Evolutionary conservation across 2,113 vertebrate genomes (phyloP), one percentile per base, ranked within the genome.

Genomic region (Balaenoptera acutorostrata): DNA sequence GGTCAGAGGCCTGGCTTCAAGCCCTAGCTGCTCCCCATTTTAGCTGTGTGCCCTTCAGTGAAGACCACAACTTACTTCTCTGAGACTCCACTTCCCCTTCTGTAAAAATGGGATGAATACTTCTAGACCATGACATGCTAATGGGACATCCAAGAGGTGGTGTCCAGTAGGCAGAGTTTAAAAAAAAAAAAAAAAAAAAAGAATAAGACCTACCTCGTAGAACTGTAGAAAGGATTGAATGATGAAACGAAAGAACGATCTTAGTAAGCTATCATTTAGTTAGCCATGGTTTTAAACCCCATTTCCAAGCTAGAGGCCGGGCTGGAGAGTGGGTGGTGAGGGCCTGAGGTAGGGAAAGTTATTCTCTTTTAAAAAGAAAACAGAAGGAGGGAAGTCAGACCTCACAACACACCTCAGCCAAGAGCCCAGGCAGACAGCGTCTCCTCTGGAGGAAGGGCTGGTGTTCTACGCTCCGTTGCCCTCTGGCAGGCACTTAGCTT

Each of bases 401-500:
- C 89, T 95, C 81, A 74, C 31, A 55, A 83, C 29, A 31, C 6
- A 0, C 1, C 0, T 55, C 33, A n/a, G 97, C 97, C 96, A 80
- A 81, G 44, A 90, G 95, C 74, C 80, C 20, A 17, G 59, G 84
- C 86, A 95, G 93, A 93, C 95, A 31, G 95, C 2, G 29, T 64
- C 95, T 95, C 68, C 93, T 89, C 36, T 1, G 7, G 83, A 71
- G 93, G 68, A 86, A 36, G 57, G 88, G 61, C 93, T 63, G 87
- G 57, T 49, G 82, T 66, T 92, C 86, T 57, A 31, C 0, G 2
- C 93, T 71, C 94, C 3, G 1, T 36, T 80, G 88, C 77, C 49
- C 94, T 72, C 90, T 95, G 95, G 97, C 96, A 96, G 94, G 71
- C 55, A 0, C 89, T 18, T 17, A 23, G 89, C 72, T 77, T n/a